Base-by-base conservation (phyloP, 2,888 invertebrate species). In the Drosophila limbata region DNA sequence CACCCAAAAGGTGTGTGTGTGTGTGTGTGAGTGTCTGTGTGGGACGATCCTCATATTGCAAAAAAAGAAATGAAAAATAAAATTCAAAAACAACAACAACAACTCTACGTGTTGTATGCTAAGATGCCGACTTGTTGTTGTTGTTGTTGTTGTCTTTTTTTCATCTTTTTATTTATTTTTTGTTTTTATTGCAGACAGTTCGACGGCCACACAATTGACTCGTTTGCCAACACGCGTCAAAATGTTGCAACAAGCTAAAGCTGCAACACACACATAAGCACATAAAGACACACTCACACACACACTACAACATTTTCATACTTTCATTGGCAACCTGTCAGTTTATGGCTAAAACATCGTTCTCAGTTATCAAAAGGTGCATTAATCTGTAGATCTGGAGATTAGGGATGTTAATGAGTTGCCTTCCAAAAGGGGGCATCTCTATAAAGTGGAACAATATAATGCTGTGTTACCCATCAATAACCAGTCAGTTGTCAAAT, bases 151-250 rank as follows among this genome's bases (percentile, higher is more conserved):
- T 47, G 17, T 6, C 28, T 2, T 28, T 28, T 47, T 40, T 9
- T 35, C 10, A 11, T 48, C 13, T 42, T n/a, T 59, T n/a, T 9
- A 15, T 15, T 10, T 37, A n/a, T 9, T 40, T 17, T 15, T 52
- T 28, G 5, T 28, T 45, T 48, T 57, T 63, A 19, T 33, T 52
- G 57, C 53, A 80, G 81, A 81, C 85, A 84, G 72, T 77, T 87
- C 73, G 76, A 79, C 77, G 70, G 81, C 84, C 73, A 73, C 68
- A 80, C 85, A 84, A 88, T 89, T 86, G 86, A 87, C 79, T 89
- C 79, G 84, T 89, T 89, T 77, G 82, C 74, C 82, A 87, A 83
- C 79, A 82, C 77, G 77, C 85, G 73, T 77, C 79, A 79, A 67
- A 78, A 69, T 70, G 75, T 71, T 65, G 71, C 77, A 74, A 21